These are phyloP conservation scores for Phymanthus crucifer DNA, from an alignment of 92 coral and sea anemone species.

Conservation along the genomic window DNA sequence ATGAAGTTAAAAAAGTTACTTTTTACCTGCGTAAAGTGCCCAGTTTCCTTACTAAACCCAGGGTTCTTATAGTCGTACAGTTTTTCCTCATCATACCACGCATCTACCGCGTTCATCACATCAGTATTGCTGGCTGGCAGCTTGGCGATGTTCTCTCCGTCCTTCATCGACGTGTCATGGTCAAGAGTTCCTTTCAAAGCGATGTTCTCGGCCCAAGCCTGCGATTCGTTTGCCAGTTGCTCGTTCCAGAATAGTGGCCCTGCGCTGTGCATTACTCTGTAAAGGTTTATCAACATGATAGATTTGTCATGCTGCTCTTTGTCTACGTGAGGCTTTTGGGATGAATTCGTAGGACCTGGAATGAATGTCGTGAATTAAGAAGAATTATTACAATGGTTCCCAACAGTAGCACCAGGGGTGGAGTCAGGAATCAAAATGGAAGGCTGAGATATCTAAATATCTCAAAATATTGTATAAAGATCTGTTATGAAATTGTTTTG, in stretches of 20 bases:
- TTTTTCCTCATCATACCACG: constrained; percentile 70
- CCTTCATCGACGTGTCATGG: constrained; percentile 44
- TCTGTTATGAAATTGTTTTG: no score
- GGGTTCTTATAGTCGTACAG: constrained; percentile 49
- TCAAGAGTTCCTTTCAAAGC: constrained; percentile 52
- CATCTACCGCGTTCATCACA: constrained; percentile 60
- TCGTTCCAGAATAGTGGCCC: constrained; percentile 40
- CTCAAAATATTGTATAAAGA: no score
- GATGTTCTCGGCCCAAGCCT: constrained; percentile 66
- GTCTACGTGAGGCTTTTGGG: neutral
- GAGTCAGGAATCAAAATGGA: no score
- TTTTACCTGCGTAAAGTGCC: constrained; percentile 79
- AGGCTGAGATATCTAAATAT: no score
- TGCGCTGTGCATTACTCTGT: constrained; percentile 62
- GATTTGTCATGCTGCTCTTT: constrained; percentile 35
- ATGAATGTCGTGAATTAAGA: no score
- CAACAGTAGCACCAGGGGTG: neutral
- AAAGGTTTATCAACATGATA: constrained; percentile 63
- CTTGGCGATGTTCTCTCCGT: constrained; percentile 76
- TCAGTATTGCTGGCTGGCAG: constrained; percentile 49
- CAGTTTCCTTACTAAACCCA: constrained; percentile 53
- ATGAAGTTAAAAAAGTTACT: neutral
- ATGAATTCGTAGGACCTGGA: neutral
- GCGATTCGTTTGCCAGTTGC: constrained; percentile 56
- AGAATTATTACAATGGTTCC: neutral